Base-by-base conservation (phyloP, 2,113 vertebrate species). In the Macquaria australasica region DNA sequence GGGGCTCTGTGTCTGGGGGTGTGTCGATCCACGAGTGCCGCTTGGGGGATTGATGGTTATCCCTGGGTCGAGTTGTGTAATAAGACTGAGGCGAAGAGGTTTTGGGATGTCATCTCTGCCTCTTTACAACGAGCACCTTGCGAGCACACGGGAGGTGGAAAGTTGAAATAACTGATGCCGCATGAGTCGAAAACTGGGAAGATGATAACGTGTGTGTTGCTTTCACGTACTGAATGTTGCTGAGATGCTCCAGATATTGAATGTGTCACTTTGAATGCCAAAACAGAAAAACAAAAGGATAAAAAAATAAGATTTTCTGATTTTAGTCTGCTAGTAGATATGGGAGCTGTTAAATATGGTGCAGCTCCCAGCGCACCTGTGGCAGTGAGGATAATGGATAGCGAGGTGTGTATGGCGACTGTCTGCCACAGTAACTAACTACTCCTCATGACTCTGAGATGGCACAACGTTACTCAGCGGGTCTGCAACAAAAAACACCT, bases 81-180 rank as follows among this genome's bases (percentile, higher is more conserved):
- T n/a, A 71, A 71, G 69, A 81, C 56, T 7, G 63, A 83, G 69
- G 60, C 25, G 67, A 72, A 75, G 68, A 60, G 64, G 71, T 68
- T 89, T 66, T 12, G 83, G 77, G 84, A 78, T 63, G 79, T 93
- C 90, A 93, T 94, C 63, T 31, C 85, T 79, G 75, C 62, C 68
- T 71, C 66, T 77, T 62, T 11, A 77, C 31, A 28, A 72, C 2
- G 5, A 64, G 37, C 64, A 69, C 81, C 79, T 55, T 81, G 28
- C 2, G 67, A 79, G 75, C 60, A 63, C 73, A 69, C 90, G 68
- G 87, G 82, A 85, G 90, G 76, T 37, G 8, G 66, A 76, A 15
- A 70, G 77, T 45, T n/a, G 60, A 67, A 34, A 73, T 55, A 56
- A 55, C 41, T 37, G 70, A 63, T n/a, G 18, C 71, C n/a, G 23